Evolutionary conservation across 2,797 vertebrate species (phyloP), one percentile per base, ranked within the genome.

Genomic region (Xenopus petersii): DNA sequence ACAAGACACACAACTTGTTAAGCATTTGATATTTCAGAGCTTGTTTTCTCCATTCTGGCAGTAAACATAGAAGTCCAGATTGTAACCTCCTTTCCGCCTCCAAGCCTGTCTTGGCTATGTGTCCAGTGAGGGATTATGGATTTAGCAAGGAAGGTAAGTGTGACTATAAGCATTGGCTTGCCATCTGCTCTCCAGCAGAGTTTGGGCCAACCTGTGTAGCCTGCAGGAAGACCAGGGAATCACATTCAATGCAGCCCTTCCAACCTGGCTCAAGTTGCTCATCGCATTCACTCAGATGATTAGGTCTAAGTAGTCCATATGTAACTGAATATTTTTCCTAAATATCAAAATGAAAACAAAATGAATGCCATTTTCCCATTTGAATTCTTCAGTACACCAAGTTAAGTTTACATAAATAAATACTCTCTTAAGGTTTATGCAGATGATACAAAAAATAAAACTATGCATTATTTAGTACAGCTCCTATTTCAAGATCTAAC

Each of bases 131-230:
- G 97, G 96, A 98, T 99, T 98, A 97, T 96, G 96, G 97, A 96
- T 98, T 98, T 99, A 98, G 95, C 94, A 95, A 95, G 94, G 95
- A 99, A 99, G 96, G 97, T 99, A 99, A 99, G 97, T 99, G 97
- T 98, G 96, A 98, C 96, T 98, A 97, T 94, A 96, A 98, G 97
- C 96, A 95, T 97, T 98, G 96, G 97, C 96, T 97, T 88, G 88
- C 97, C 97, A 99, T 99, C 97, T 99, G 97, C 96, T 98, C 95
- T 95, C 95, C 95, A 94, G 94, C 97, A 95, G 95, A 96, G 95
- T 90, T 89, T 91, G 94, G 97, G 95, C 97, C 96, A 99, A 98
- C 96, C 95, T 97, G 96, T 95, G 92, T 96, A 93, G 96, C 97
- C 96, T 96, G 94, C 94, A 97, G 96, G 95, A 97, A 95, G 96